Conservation (phyloP, 2,797 vertebrate species). For the Ceyx erithaca region DNA sequence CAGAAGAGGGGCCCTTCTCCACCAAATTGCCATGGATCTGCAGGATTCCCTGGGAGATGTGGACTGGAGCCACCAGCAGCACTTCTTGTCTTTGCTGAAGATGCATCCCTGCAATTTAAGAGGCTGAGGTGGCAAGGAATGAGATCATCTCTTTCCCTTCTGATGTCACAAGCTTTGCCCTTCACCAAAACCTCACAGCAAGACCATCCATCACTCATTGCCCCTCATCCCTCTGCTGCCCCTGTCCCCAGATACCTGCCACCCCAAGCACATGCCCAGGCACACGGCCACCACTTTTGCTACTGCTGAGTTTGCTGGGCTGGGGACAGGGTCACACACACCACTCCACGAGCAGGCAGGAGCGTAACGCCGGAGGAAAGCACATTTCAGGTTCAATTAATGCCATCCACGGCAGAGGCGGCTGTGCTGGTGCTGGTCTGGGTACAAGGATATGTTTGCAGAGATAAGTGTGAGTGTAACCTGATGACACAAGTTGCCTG, state of each 20-base stretch:
- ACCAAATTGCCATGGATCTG: not conserved
- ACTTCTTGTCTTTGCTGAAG: fast-evolving
- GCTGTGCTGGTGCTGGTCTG: constrained; percentile 8
- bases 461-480: constrained; percentile 75
- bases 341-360: not conserved
- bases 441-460: constrained; percentile 63
- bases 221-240: not conserved
- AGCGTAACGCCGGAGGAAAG: not conserved
- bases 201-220: fast-evolving
- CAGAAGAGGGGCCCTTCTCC: not conserved
- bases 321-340: not conserved
- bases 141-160: not conserved
- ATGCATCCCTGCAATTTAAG: not conserved
- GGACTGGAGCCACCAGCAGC: not conserved
- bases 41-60: not conserved
- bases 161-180: not conserved
- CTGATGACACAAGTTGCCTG: constrained; percentile 73
- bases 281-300: fast-evolving
- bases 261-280: fast-evolving
- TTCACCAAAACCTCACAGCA: not conserved
- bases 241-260: fast-evolving
- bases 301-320: not conserved
- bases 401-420: not conserved
- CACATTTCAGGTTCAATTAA: constrained; percentile 67
- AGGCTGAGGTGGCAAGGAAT: not conserved